Evolutionary conservation across 2,113 vertebrate species (phyloP).

Genomic region (Stictonetta naevosa): DNA sequence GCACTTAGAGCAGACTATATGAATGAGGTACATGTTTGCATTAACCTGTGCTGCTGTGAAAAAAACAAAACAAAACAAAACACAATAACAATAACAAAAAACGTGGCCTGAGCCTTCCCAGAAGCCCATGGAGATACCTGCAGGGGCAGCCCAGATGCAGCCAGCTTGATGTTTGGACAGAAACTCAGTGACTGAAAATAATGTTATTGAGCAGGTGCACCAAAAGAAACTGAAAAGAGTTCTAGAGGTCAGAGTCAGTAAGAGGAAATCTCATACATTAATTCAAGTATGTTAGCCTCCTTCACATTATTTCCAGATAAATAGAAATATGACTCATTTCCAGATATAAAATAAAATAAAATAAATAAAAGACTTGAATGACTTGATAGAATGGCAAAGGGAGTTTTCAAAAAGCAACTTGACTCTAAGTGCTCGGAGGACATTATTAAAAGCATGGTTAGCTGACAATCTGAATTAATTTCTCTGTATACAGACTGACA

Average conservation of each 20-base stretch:
- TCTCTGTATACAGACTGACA: background rate
- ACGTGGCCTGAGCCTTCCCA: background rate
- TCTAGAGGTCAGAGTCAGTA: background rate
- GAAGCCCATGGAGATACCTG: background rate
- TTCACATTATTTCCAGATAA: slow-evolving; percentile 22
- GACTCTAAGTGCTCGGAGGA: background rate
- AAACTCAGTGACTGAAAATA: background rate
- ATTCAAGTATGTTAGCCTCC: slow-evolving; percentile 20
- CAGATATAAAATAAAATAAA: background rate
- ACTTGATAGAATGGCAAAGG: background rate
- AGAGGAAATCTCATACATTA: slow-evolving; percentile 1
- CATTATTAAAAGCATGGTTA: background rate
- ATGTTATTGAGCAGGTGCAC: background rate
- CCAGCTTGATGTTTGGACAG: background rate
- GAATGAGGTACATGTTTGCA: background rate
- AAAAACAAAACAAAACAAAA: background rate
- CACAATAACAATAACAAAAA: background rate
- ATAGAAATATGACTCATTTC: slow-evolving; percentile 39
- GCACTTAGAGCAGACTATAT: background rate
- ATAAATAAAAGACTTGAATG: background rate
- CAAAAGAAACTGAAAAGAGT: slow-evolving; percentile 8
- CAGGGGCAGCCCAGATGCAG: background rate
- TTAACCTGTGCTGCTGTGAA: background rate
- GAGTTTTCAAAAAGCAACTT: background rate
- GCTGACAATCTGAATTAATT: background rate